Conservation (phyloP, 2,888 invertebrate species). For the Apeira syringaria region DNA sequence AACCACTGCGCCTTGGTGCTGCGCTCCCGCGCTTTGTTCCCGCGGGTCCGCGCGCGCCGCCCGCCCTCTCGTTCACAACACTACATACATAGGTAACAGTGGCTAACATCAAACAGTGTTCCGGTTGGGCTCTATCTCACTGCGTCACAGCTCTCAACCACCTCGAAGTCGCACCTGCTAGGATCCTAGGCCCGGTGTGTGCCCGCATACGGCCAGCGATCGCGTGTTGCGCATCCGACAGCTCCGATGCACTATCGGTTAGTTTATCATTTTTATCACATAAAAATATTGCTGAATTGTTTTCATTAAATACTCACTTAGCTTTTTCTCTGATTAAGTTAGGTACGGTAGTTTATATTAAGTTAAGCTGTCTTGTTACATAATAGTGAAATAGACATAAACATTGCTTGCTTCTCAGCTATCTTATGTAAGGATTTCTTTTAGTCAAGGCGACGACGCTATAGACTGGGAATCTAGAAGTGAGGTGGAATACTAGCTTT, state of each 20-base stretch:
- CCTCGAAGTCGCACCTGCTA: slow-evolving; percentile 46
- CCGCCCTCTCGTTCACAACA: slow-evolving; percentile 55
- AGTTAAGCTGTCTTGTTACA: slow-evolving; percentile 45
- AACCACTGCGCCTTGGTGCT: slow-evolving; percentile 33
- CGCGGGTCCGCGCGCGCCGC: slow-evolving; percentile 38
- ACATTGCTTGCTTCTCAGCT: slow-evolving; percentile 34
- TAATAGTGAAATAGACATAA: slow-evolving; percentile 48
- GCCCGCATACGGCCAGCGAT: slow-evolving; percentile 55
- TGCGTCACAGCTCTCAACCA: slow-evolving; percentile 40
- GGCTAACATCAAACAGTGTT: slow-evolving; percentile 51
- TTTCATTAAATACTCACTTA: neutral
- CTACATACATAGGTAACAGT: slow-evolving; percentile 66
- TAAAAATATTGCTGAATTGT: slow-evolving; percentile 9
- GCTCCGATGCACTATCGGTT: slow-evolving; percentile 79
- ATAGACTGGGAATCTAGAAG: slow-evolving; percentile 1
- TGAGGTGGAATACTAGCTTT: slow-evolving; percentile 42
- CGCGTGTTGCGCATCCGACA: slow-evolving; percentile 76
- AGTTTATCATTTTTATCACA: slow-evolving; percentile 42
- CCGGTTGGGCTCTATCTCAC: slow-evolving; percentile 42
- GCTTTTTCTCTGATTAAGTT: neutral
- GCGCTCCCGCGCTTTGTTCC: slow-evolving; percentile 49
- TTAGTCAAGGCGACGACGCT: neutral
- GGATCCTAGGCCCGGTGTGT: slow-evolving; percentile 46
- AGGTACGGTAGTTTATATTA: slow-evolving; percentile 16
- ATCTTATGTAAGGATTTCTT: slow-evolving; percentile 32